These are phyloP conservation scores for Oryzias woworae DNA, from an alignment of 2,113 vertebrate species.

Conservation along the genomic window DNA sequence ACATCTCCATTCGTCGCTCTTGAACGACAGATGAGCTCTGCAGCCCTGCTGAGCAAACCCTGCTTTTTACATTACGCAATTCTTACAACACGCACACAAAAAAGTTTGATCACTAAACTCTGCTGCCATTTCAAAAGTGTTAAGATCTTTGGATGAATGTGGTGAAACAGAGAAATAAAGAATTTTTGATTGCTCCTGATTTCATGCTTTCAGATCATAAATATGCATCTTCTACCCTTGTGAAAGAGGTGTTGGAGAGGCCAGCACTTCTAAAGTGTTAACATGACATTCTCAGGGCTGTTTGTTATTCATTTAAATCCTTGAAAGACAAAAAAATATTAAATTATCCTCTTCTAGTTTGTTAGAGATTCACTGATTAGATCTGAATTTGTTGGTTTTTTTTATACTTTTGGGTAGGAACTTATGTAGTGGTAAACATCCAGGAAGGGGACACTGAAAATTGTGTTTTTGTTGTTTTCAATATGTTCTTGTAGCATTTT, in stretches of 20 bases:
- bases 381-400: no score
- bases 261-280: conserved; percentile 55
- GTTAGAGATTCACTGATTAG: no score
- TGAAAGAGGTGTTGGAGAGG: conserved; percentile 55
- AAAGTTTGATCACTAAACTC: not conserved
- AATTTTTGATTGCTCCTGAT: conserved; percentile 43
- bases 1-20: no score
- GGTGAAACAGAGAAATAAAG: conserved; percentile 7
- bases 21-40: not conserved
- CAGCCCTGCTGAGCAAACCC: not conserved
- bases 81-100: not conserved
- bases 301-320: conserved; percentile 49
- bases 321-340: no score
- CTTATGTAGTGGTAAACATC: no score
- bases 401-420: no score
- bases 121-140: not conserved
- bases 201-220: conserved; percentile 61
- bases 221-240: conserved; percentile 58
- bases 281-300: conserved; percentile 36
- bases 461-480: no score
- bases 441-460: no score
- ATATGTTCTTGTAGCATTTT: no score
- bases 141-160: not conserved
- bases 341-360: no score
- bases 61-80: not conserved